phyloP scores from a whole-genome alignment of 2,888 invertebrate species.

The Dryocosmus kuriphilus region DNA sequence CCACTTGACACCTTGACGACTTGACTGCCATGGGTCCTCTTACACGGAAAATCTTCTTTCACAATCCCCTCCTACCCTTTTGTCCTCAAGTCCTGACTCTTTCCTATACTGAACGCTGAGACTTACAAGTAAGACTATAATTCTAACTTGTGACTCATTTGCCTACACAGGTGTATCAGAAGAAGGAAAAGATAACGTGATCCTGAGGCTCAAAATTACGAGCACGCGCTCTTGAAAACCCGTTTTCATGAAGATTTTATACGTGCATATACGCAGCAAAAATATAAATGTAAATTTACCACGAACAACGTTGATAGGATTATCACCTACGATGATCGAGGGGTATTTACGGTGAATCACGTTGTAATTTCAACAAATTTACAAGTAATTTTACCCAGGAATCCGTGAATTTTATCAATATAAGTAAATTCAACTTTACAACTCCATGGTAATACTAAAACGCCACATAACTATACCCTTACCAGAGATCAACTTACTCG shows the following conservation, averaged over 20 bases:
- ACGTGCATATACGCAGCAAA: too few relatives aligned
- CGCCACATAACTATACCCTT: too few relatives aligned
- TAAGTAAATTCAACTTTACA: too few relatives aligned
- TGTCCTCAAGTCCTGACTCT: not conserved
- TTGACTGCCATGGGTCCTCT: not conserved
- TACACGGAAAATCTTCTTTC: constrained; percentile 27
- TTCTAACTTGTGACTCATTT: not conserved
- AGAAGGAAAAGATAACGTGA: not conserved
- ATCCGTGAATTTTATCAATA: too few relatives aligned
- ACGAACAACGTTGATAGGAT: too few relatives aligned
- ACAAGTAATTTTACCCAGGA: too few relatives aligned
- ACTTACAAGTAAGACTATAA: not conserved
- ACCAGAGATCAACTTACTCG: too few relatives aligned
- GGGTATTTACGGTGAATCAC: too few relatives aligned
- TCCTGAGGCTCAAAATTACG: not conserved
- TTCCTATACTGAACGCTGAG: not conserved
- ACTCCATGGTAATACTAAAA: too few relatives aligned
- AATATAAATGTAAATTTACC: too few relatives aligned
- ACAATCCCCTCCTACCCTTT: not conserved
- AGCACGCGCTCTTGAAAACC: not conserved
- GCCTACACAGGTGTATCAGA: not conserved
- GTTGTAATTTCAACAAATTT: too few relatives aligned
- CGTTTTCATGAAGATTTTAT: not conserved
- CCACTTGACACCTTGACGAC: constrained; percentile 1
- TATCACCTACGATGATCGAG: too few relatives aligned